A percentile compares a stretch with the other conserved stretches of the same genome.
phyloP scores from a whole-genome alignment of 1,140 invertebrate genomes.

The Tetramorium alpestre region DNA sequence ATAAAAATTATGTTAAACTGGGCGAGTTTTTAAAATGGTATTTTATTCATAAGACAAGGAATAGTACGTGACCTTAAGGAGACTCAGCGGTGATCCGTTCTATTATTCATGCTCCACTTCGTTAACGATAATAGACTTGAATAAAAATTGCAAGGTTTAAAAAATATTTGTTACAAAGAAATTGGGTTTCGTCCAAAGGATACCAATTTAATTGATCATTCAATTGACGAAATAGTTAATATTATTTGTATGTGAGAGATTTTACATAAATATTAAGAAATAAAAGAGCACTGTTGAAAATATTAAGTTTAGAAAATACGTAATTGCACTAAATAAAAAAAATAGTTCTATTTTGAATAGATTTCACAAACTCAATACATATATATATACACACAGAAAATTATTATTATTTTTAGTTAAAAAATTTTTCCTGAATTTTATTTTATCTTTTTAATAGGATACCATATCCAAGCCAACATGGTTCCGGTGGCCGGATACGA shows the following conservation, averaged over 20 bases:
- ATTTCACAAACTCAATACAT: background rate
- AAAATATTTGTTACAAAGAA: background rate
- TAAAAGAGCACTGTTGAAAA: background rate
- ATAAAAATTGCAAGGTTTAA: constrained; percentile 23
- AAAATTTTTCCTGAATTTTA: background rate
- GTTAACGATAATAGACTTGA: constrained; percentile 29
- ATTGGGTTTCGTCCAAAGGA: background rate
- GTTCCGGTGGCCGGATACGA: constrained; percentile 75
- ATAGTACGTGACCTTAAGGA: constrained; percentile 43
- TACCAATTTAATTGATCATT: background rate
- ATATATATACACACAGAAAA: background rate
- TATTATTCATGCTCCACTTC: constrained; percentile 68
- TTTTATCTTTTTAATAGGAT: constrained; percentile 64
- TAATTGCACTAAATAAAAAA: background rate
- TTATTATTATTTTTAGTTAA: background rate
- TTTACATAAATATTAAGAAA: constrained; percentile 4
- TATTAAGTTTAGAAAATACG: background rate
- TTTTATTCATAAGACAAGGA: constrained; percentile 42
- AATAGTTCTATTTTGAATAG: background rate
- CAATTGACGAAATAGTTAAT: background rate
- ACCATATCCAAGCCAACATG: constrained; percentile 77
- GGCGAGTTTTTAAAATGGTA: background rate
- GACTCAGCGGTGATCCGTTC: constrained; percentile 40
- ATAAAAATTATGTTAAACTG: background rate
- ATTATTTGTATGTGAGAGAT: background rate